phyloP scores from a whole-genome alignment of 1,140 invertebrate species.

The Aphidius ervi region DNA sequence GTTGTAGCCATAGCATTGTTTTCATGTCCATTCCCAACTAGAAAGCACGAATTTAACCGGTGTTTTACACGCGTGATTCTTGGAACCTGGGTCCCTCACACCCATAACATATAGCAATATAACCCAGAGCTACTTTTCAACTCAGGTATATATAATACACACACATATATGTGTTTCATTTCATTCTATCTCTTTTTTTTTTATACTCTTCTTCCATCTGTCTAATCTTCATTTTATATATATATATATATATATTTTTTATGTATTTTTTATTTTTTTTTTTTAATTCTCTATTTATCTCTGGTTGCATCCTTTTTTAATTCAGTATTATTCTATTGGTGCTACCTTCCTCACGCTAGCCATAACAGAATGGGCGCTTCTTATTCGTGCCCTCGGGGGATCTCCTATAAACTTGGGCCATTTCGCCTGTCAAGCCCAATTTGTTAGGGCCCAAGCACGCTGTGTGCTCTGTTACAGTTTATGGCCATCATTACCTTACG shows the following conservation, averaged over 20 bases:
- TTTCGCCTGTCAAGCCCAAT: slow-evolving; percentile 33
- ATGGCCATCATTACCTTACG: slow-evolving; percentile 31
- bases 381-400: slow-evolving; percentile 5
- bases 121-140: slow-evolving; percentile 24
- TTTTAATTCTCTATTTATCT: background rate
- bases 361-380: no score
- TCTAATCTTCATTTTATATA: slow-evolving; percentile 7
- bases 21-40: slow-evolving; percentile 32
- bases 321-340: no score
- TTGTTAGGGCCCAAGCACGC: slow-evolving; percentile 25
- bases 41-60: slow-evolving; percentile 31
- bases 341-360: no score
- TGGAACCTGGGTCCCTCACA: slow-evolving; percentile 27
- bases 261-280: no score
- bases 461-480: slow-evolving; percentile 32
- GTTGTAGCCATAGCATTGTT: slow-evolving; percentile 26
- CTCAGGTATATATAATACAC: slow-evolving; percentile 23
- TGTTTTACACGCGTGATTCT: slow-evolving; percentile 33
- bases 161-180: slow-evolving; percentile 14
- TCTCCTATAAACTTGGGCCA: slow-evolving; percentile 19
- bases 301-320: no score
- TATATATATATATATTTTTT: slow-evolving; percentile 19
- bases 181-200: slow-evolving; percentile 5
- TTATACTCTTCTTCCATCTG: background rate
- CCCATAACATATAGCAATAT: slow-evolving; percentile 19